Evolutionary conservation across 92 coral and sea anemone species (phyloP).

Genomic region (Phymanthus crucifer): DNA sequence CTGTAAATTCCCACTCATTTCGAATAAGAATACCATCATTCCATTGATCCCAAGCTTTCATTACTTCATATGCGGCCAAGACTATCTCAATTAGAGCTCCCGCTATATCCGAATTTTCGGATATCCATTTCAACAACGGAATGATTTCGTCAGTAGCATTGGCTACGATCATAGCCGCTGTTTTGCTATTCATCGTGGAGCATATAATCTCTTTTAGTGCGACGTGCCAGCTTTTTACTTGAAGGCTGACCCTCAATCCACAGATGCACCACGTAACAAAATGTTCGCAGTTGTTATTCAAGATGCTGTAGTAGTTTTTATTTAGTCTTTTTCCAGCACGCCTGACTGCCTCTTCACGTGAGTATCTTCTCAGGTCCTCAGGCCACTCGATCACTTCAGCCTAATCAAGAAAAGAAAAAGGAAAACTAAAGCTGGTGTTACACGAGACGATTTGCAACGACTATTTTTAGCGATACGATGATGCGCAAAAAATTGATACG

Average conservation of each 20-base stretch:
- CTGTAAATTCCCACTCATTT: neutral
- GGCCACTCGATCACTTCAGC: neutral
- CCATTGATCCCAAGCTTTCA: neutral
- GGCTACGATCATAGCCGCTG: neutral
- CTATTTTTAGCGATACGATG: too few relatives aligned
- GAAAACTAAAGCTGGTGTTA: neutral
- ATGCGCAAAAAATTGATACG: too few relatives aligned
- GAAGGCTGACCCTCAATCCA: slow-evolving; percentile 26
- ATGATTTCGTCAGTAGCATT: neutral
- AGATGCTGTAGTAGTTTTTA: slow-evolving; percentile 18
- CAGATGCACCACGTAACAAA: slow-evolving; percentile 44
- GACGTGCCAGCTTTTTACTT: slow-evolving; percentile 6
- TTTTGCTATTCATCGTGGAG: neutral
- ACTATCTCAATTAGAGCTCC: neutral
- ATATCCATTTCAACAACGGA: neutral
- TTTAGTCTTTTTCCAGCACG: slow-evolving; percentile 22
- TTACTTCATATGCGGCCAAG: neutral
- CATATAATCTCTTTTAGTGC: neutral
- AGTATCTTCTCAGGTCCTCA: neutral
- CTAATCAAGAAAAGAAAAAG: neutral
- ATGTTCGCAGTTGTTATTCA: slow-evolving; percentile 37
- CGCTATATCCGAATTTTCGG: too few relatives aligned
- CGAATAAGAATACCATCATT: neutral
- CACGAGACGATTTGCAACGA: too few relatives aligned
- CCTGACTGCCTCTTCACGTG: slow-evolving; percentile 5